These are phyloP conservation scores for Myotis findleyi DNA, from an alignment of 2,797 vertebrate genomes.

Conservation along the genomic window DNA sequence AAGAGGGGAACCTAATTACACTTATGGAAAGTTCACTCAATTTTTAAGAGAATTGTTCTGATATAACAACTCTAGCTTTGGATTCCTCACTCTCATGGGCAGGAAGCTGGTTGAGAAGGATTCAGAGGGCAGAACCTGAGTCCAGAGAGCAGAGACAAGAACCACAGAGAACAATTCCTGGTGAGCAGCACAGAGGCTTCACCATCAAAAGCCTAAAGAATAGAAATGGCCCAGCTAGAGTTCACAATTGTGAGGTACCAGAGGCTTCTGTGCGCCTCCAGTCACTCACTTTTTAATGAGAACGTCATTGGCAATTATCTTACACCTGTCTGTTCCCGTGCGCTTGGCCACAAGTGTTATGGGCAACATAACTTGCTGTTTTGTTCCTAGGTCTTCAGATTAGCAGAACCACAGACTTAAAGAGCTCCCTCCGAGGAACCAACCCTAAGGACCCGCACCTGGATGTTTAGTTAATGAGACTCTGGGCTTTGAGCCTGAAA, in stretches of 20 bases:
- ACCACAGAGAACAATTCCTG: background rate
- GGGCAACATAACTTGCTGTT: background rate
- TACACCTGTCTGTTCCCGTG: background rate
- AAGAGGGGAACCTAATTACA: background rate
- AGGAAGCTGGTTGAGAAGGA: background rate
- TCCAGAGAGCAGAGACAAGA: background rate
- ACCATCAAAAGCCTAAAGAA: background rate
- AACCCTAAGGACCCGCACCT: background rate
- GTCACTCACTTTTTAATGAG: background rate
- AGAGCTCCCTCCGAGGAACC: background rate
- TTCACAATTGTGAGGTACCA: background rate
- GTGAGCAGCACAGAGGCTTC: background rate
- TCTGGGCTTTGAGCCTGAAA: background rate
- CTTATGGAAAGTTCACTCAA: background rate
- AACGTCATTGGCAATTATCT: background rate
- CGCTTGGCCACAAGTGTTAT: rapidly evolving
- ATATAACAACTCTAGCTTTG: background rate
- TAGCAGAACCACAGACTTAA: background rate
- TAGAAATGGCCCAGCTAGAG: background rate
- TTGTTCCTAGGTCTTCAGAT: background rate
- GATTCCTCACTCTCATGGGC: background rate
- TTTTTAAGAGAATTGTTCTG: background rate
- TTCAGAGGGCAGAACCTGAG: background rate
- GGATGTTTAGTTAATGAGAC: background rate
- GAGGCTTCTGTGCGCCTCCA: too few species aligned